A percentile compares a stretch with the other conserved stretches of the same genome.
Conservation (phyloP, 2,888 invertebrate genomes). For the Agrochola litura region DNA sequence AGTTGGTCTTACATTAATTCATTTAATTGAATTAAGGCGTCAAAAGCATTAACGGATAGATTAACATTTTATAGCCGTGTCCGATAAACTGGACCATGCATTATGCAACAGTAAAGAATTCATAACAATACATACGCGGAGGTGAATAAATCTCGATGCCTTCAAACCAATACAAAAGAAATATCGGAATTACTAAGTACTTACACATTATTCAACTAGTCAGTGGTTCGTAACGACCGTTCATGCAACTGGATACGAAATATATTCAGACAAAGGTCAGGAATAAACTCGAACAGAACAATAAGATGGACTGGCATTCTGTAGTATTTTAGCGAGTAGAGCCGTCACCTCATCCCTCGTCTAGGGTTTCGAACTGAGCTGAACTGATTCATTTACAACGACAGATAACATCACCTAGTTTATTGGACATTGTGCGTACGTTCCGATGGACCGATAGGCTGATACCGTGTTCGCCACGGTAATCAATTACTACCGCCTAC, state of each 20-base stretch:
- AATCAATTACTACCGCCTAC: constrained; percentile 85
- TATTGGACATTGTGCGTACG: constrained; percentile 88
- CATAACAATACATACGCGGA: constrained; percentile 10
- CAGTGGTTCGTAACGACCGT: constrained; percentile 58
- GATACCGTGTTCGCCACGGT: constrained; percentile 82
- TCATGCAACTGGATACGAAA: constrained; percentile 58
- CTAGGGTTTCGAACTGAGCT: constrained; percentile 69
- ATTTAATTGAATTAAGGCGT: constrained; percentile 44
- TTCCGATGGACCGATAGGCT: constrained; percentile 83
- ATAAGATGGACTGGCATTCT: constrained; percentile 44
- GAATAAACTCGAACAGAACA: constrained; percentile 44
- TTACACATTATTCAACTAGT: constrained; percentile 50
- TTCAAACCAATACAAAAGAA: constrained; percentile 39
- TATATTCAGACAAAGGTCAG: constrained; percentile 58
- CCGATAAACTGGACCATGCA: constrained; percentile 11
- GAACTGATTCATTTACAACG: constrained; percentile 88
- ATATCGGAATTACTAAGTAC: constrained; percentile 31
- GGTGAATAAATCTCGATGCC: constrained; percentile 31
- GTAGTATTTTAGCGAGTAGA: constrained; percentile 45
- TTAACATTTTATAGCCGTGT: constrained; percentile 36
- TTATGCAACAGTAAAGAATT: constrained; percentile 27
- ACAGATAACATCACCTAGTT: constrained; percentile 87
- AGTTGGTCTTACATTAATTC: not conserved
- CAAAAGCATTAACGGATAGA: constrained; percentile 31
- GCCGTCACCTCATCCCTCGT: constrained; percentile 58